phyloP scores from a whole-genome alignment of 2,888 invertebrate species.

The Ypsolopha sequella region DNA sequence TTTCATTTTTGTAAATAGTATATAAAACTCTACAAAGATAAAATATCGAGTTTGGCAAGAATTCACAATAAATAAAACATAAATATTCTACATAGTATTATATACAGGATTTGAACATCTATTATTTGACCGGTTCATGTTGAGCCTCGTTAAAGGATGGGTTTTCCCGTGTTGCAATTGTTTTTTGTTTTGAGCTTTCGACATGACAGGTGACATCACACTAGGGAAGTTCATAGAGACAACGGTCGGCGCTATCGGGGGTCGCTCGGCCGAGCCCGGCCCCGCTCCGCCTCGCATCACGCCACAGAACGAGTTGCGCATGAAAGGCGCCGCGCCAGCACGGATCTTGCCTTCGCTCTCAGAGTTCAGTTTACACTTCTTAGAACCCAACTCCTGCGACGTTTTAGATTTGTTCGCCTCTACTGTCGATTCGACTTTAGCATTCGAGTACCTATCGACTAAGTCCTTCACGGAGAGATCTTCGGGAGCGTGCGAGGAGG shows the following conservation, averaged over 20 bases:
- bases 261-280: constrained; percentile 24
- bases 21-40: constrained; percentile 69
- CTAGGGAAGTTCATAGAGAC: constrained; percentile 60
- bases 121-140: constrained; percentile 79
- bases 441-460: constrained; percentile 49
- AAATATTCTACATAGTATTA: constrained; percentile 86
- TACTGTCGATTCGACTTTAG: constrained; percentile 29
- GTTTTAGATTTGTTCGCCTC: constrained; percentile 11
- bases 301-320: constrained; percentile 28
- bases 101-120: constrained; percentile 85
- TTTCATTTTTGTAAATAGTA: constrained; percentile 65
- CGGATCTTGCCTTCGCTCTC: constrained; percentile 23
- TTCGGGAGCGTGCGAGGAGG: constrained; percentile 17
- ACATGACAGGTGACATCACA: constrained; percentile 76
- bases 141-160: constrained; percentile 91
- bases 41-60: constrained; percentile 71
- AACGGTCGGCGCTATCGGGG: constrained; percentile 49
- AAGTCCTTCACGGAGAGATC: too few species aligned
- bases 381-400: constrained; percentile 12
- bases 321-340: constrained; percentile 17
- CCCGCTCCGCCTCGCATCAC: constrained; percentile 21
- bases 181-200: constrained; percentile 81
- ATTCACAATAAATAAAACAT: constrained; percentile 61
- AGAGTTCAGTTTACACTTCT: constrained; percentile 13
- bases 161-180: constrained; percentile 93